Percentiles rank a stretch among this genome's conserved stretches.
Evolutionary conservation across 2,113 vertebrate genomes (phyloP).

Genomic region (Charina bottae): DNA sequence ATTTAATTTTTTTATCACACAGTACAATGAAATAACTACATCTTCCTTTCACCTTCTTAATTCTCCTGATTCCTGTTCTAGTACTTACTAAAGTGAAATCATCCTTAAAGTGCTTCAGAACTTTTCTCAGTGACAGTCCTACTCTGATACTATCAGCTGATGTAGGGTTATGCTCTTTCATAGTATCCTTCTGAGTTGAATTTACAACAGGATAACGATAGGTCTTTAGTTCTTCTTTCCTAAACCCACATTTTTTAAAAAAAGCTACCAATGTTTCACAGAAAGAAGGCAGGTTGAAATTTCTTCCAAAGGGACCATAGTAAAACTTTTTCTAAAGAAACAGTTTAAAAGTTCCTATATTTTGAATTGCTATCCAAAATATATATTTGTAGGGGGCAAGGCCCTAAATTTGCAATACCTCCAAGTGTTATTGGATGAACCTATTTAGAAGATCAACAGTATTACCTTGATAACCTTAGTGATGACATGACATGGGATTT

Average conservation of each 20-base stretch:
- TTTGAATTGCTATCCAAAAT: neutral
- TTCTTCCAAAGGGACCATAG: neutral
- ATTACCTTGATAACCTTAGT: neutral
- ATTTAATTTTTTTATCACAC: neutral
- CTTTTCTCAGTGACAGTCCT: neutral
- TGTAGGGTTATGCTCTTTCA: neutral
- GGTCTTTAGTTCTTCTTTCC: neutral
- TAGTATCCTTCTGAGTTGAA: neutral
- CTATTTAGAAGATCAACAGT: neutral
- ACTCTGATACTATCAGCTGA: neutral
- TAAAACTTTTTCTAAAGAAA: neutral
- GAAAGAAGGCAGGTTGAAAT: neutral
- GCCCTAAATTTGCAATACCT: neutral
- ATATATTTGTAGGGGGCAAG: neutral
- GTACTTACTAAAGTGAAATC: neutral
- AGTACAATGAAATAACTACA: neutral
- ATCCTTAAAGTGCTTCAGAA: neutral
- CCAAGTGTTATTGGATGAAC: neutral
- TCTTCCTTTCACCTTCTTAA: neutral
- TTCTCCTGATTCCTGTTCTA: neutral
- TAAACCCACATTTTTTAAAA: neutral
- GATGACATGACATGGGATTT: no score
- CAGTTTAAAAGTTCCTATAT: neutral
- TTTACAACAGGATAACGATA: neutral
- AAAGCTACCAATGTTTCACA: neutral